Conservation (phyloP, 2,797 vertebrate species). For the Brachyalestes nurse region DNA sequence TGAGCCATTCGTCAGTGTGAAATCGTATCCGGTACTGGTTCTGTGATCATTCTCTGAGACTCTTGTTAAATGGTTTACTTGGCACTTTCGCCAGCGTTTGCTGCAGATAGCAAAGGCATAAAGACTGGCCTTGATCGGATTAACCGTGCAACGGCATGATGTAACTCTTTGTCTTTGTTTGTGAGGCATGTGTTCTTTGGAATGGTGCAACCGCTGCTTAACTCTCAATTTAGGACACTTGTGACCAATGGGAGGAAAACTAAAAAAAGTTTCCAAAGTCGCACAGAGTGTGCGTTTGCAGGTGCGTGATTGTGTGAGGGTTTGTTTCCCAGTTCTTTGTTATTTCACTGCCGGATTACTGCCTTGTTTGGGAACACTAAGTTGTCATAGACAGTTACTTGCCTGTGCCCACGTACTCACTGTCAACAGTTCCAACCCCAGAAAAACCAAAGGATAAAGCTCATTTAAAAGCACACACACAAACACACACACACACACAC, state of each 20-base stretch:
- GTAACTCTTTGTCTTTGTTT: constrained; percentile 85
- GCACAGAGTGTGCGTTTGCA: constrained; percentile 2
- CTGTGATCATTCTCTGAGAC: constrained; percentile 82
- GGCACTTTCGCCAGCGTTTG: constrained; percentile 82
- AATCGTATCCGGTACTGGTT: constrained; percentile 84
- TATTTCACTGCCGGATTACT: constrained; percentile 35
- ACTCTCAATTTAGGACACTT: constrained; percentile 47
- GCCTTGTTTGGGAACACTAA: constrained; percentile 46
- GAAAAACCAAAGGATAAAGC: constrained; percentile 52
- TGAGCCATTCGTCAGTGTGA: constrained; percentile 82
- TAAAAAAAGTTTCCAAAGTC: constrained; percentile 27
- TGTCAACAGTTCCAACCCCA: constrained; percentile 50
- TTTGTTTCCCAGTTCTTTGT: constrained; percentile 24
- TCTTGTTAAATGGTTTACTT: constrained; percentile 87
- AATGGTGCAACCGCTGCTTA: constrained; percentile 77
- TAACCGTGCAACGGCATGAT: constrained; percentile 83
- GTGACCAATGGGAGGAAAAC: constrained; percentile 43
- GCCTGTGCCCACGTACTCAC: constrained; percentile 50
- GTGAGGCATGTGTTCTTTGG: constrained; percentile 78
- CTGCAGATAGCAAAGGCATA: constrained; percentile 84
- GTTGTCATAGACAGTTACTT: constrained; percentile 45
- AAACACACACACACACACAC: constrained; percentile 40
- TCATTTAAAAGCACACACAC: constrained; percentile 36
- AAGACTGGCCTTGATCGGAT: constrained; percentile 85
- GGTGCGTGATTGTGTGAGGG: constrained; percentile 18